phyloP scores from a whole-genome alignment of 2,888 invertebrate genomes.

The Macrophya annulata region DNA sequence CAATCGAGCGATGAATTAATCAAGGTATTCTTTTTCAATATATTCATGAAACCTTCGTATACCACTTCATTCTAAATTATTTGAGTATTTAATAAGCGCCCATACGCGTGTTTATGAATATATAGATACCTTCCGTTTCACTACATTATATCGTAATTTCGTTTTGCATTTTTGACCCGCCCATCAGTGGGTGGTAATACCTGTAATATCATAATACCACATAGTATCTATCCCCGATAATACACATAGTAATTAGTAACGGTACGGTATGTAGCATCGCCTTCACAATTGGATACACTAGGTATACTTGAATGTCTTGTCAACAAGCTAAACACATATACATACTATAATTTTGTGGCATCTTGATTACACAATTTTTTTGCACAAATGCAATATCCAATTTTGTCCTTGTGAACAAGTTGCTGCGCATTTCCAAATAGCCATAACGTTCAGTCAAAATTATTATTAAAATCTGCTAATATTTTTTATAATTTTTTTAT shows the following conservation, averaged over 20 bases:
- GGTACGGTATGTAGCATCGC: neutral
- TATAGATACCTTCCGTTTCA: neutral
- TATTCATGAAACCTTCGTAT: neutral
- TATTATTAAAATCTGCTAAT: neutral
- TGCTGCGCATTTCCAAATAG: neutral
- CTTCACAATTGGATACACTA: neutral
- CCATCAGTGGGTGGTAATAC: neutral
- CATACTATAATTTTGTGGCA: neutral
- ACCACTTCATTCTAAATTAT: neutral
- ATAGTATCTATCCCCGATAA: neutral
- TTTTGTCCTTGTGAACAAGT: neutral
- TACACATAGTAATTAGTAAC: neutral
- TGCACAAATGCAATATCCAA: slow-evolving; percentile 4
- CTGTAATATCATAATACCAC: neutral
- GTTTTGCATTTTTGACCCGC: neutral
- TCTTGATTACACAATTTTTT: neutral
- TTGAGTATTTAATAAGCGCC: neutral
- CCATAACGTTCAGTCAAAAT: neutral
- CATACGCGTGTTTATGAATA: neutral
- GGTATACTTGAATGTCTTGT: neutral
- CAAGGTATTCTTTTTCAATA: neutral
- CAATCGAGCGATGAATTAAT: neutral
- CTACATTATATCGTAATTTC: neutral
- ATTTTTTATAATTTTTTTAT: no score
- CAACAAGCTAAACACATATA: neutral